Conservation (phyloP, 2,113 vertebrate species). For the Dasyprocta punctata region DNA sequence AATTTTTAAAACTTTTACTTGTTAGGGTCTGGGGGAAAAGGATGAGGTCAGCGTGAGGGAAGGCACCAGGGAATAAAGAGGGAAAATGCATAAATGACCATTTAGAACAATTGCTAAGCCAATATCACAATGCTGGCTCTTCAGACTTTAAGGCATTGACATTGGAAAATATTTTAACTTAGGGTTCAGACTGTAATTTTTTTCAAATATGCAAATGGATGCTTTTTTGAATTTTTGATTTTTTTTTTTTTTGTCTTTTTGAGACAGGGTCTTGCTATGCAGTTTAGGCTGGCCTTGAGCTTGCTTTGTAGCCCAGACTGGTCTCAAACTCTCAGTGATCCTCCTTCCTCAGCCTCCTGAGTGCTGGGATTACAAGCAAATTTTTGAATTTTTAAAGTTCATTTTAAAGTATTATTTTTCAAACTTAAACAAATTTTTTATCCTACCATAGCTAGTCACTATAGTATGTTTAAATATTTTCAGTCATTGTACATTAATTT, state of each 20-base stretch:
- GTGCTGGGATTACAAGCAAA: too few species aligned
- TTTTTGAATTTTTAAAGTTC: background rate
- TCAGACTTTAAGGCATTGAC: background rate
- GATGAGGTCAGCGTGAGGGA: too few species aligned
- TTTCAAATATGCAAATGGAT: background rate
- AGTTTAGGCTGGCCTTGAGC: too few species aligned
- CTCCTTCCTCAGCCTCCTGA: too few species aligned
- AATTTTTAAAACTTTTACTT: background rate
- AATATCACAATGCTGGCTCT: fast-evolving
- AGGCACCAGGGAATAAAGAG: background rate
- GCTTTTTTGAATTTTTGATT: background rate
- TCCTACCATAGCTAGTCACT: background rate
- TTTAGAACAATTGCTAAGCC: background rate
- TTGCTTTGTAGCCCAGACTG: too few species aligned
- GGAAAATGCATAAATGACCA: background rate
- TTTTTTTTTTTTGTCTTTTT: too few species aligned
- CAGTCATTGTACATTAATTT: background rate
- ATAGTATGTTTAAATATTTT: slow-evolving; percentile 13
- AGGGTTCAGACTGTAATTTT: background rate
- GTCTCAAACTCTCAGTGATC: too few species aligned
- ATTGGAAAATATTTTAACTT: background rate
- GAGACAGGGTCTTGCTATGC: too few species aligned
- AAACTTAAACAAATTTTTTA: background rate
- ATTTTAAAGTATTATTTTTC: slow-evolving; percentile 24
- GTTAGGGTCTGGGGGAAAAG: background rate